Evolutionary conservation across 2,888 invertebrate genomes (phyloP), one percentile per base, ranked within the genome.

Genomic region (Folsomia candida): DNA sequence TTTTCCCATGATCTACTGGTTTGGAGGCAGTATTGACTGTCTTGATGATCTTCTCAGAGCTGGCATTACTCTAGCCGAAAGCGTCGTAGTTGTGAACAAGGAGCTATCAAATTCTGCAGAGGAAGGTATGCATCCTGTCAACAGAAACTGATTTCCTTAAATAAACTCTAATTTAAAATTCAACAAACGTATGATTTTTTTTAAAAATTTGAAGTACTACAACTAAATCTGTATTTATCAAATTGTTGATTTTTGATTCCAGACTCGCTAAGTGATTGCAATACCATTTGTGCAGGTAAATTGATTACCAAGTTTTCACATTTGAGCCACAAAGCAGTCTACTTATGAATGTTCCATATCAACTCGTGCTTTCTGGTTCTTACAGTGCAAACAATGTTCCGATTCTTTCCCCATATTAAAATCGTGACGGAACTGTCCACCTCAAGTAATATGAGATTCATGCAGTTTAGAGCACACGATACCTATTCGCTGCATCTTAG

Each of bases 281-380:
- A 97, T 85, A 98, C 97, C 20, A 98, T 98, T 81, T 97, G 98
- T 25, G 97, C 97, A n/a, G n/a, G n/a, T n/a, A n/a, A n/a, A n/a
- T n/a, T n/a, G n/a, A n/a, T n/a, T n/a, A n/a, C n/a, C n/a, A n/a
- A n/a, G n/a, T n/a, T n/a, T n/a, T n/a, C n/a, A n/a, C n/a, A n/a
- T n/a, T n/a, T n/a, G n/a, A n/a, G n/a, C n/a, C n/a, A n/a, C n/a
- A n/a, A n/a, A n/a, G n/a, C n/a, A n/a, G n/a, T n/a, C n/a, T n/a
- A n/a, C n/a, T n/a, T n/a, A n/a, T n/a, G n/a, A n/a, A n/a, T n/a
- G n/a, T n/a, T n/a, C n/a, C n/a, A n/a, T n/a, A n/a, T n/a, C n/a
- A n/a, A n/a, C n/a, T n/a, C n/a, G n/a, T n/a, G n/a, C n/a, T n/a
- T n/a, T n/a, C n/a, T n/a, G n/a, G n/a, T n/a, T n/a, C n/a, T n/a